Conservation (phyloP, 2,888 invertebrate genomes). For the Blera fallax region DNA sequence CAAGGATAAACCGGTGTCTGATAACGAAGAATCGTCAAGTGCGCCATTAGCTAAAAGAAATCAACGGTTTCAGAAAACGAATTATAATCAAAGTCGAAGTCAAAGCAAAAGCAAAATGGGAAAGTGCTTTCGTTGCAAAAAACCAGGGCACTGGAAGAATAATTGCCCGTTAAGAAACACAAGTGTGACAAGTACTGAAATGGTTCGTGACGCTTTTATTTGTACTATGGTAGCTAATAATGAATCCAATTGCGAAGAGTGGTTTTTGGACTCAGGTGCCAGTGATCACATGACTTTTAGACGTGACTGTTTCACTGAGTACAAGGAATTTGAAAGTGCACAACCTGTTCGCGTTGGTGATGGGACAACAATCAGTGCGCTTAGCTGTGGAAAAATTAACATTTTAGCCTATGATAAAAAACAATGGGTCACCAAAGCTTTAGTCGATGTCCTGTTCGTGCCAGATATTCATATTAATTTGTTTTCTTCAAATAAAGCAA, state of each 20-base stretch:
- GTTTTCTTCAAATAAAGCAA: no score
- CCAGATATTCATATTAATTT: no score
- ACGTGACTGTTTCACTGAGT: no score
- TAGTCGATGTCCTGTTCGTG: neutral
- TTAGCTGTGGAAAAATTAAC: no score
- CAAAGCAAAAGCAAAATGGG: no score
- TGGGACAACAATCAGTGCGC: neutral
- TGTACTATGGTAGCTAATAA: no score
- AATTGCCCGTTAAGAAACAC: conserved; percentile 50
- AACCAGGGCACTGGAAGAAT: conserved; percentile 66
- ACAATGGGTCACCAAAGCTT: neutral
- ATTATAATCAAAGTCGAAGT: no score
- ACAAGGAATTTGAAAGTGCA: no score
- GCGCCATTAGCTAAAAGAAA: neutral
- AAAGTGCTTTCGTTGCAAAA: conserved; percentile 63
- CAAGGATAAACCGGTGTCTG: neutral
- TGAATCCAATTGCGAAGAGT: neutral
- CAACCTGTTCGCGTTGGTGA: neutral
- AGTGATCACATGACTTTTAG: conserved; percentile 34
- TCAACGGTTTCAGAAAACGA: no score
- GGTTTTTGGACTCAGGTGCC: conserved; percentile 27
- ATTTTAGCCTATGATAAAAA: neutral
- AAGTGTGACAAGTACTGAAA: no score
- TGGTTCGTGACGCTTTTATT: no score
- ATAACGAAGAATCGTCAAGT: neutral